phyloP scores from a whole-genome alignment of 2,888 invertebrate species.

The Mythimna pallens region DNA sequence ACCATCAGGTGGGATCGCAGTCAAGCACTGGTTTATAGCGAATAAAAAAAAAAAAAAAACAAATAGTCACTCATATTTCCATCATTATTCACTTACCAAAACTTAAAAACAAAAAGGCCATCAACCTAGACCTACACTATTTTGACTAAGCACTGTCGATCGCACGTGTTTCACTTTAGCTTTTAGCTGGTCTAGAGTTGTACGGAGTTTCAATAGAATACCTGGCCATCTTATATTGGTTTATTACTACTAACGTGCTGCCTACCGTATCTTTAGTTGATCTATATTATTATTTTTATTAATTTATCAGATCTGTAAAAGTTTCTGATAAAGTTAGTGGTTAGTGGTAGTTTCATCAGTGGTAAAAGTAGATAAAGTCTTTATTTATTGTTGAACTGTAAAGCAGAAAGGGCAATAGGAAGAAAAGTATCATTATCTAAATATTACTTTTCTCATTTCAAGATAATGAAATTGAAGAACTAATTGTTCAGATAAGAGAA shows the following conservation, averaged over 20 bases:
- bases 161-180: background rate
- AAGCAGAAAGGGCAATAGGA: background rate
- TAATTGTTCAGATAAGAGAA: too few relatives aligned
- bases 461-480: background rate
- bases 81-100: background rate
- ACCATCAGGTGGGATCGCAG: too few relatives aligned
- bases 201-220: background rate
- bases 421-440: background rate
- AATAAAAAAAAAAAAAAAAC: too few relatives aligned
- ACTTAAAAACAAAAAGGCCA: too few relatives aligned
- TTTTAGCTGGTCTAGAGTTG: background rate
- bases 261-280: background rate
- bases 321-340: too few relatives aligned
- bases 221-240: background rate
- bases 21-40: too few relatives aligned
- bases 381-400: background rate
- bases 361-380: background rate
- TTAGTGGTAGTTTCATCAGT: too few relatives aligned
- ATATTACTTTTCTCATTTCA: conserved; percentile 2
- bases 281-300: background rate
- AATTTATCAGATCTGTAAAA: background rate
- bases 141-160: background rate
- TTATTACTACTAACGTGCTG: background rate
- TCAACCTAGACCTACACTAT: background rate
- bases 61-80: background rate